Evolutionary conservation across 2,888 invertebrate genomes (phyloP).

Genomic region (Dexiosoma caninum): DNA sequence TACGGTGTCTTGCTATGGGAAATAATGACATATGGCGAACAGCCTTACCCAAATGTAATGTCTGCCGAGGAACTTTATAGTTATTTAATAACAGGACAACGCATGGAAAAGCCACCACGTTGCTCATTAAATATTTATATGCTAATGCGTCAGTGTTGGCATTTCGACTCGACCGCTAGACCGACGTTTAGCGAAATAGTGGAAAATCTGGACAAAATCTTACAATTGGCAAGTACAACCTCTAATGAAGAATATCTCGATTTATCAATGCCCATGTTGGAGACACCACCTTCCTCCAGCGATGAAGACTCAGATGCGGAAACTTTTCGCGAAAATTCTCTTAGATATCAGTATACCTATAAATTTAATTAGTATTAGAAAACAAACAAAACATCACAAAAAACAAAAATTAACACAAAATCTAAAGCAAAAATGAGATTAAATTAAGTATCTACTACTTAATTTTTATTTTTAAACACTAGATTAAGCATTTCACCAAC

Average conservation of each 20-base stretch:
- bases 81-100: constrained; percentile 91
- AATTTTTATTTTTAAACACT: constrained; percentile 1
- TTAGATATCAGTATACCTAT: constrained; percentile 74
- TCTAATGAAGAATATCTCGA: constrained; percentile 93
- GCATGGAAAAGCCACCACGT: constrained; percentile 97
- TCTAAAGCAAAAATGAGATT: neutral
- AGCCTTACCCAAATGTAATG: constrained; percentile 98
- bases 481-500: constrained; percentile 11
- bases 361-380: constrained; percentile 70
- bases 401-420: neutral
- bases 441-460: constrained; percentile 12
- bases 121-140: constrained; percentile 97
- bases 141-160: constrained; percentile 99
- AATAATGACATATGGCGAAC: constrained; percentile 98
- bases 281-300: constrained; percentile 92
- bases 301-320: constrained; percentile 79
- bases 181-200: constrained; percentile 94
- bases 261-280: constrained; percentile 88
- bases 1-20: constrained; percentile 98
- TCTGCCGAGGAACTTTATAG: constrained; percentile 95
- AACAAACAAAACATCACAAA: neutral
- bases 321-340: constrained; percentile 69
- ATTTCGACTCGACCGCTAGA: constrained; percentile 90
- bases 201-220: constrained; percentile 91
- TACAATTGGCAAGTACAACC: constrained; percentile 80